Base-by-base conservation (phyloP, 1,140 invertebrate genomes). In the Paracyclopina nana region DNA sequence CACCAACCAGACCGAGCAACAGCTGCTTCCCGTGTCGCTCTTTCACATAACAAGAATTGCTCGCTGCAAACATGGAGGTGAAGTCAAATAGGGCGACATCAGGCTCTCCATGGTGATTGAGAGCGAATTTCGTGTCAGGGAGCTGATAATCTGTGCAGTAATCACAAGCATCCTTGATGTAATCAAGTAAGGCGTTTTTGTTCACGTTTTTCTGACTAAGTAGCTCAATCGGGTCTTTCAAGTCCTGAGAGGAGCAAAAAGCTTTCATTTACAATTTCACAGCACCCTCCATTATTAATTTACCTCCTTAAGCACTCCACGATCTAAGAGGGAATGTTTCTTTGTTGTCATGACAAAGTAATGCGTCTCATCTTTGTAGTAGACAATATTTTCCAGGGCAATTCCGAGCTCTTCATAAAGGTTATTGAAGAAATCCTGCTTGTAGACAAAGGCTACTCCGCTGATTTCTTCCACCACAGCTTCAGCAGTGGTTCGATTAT, bases 301-400 rank as follows among this genome's bases (percentile, higher is more conserved):
- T 40, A 50, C 48, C 48, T 50, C 38, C 38, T 50, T 67, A 52
- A 95, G 79, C 14, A 95, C 90, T 12, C 82, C 80, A 64, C 90
- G 90, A 57, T 82, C 77, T 18, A 94, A 73, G 30, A 95, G 72
- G 68, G 83, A 90, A 54, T 81, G 77, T 67, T 97, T 97, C 65
- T 96, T 97, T 18, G 92, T 92, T 12, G 92, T 97, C 92, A 97
- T 97, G 1, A 97, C 92, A 68, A 97, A 97, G 64, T 97, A 98
- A 64, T 98, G 91, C 0, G 92, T 97, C 56, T 97, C 91, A 65
- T 96, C 92, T 64, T 90, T 90, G 63, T 98, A 98, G 67, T 97
- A 97, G 0, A 97, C 91, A 50, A 98, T 95, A 63, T 98, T 98
- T 64, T 97, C 92, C 46, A 98, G 68, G 67, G 97, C 90, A 55